These are phyloP conservation scores for Lasioglossum albipes DNA, from an alignment of 1,140 invertebrate genomes.

Conservation along the genomic window DNA sequence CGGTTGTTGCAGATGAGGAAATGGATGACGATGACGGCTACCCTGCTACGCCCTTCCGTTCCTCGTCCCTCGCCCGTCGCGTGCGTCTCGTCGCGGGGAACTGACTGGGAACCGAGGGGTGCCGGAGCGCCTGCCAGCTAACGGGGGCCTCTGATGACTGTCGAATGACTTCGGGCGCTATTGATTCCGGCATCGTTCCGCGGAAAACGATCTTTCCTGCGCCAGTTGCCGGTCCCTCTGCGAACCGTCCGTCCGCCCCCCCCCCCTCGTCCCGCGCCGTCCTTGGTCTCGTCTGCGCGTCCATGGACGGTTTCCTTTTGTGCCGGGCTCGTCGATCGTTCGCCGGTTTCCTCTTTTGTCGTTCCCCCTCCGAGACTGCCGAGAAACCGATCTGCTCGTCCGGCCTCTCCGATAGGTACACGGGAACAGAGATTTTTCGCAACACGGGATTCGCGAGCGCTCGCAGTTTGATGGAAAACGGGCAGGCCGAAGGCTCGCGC, in stretches of 20 bases:
- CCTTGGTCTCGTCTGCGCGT: neutral
- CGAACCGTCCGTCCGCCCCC: neutral
- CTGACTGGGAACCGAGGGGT: slow-evolving; percentile 13
- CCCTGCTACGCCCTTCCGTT: neutral
- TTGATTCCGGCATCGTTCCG: slow-evolving; percentile 71
- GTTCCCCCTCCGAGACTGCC: neutral
- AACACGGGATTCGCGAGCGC: too few relatives aligned
- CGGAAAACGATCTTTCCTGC: slow-evolving; percentile 32
- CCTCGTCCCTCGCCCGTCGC: neutral
- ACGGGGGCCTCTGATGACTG: slow-evolving; percentile 72
- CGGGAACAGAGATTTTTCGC: too few relatives aligned
- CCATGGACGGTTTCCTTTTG: neutral
- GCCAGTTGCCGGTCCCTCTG: neutral
- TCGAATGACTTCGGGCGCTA: slow-evolving; percentile 78
- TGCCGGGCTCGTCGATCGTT: slow-evolving; percentile 1
- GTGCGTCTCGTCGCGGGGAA: neutral
- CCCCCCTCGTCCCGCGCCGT: too few relatives aligned
- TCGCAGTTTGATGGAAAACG: neutral
- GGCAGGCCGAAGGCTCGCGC: neutral
- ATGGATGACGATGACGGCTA: slow-evolving; percentile 29
- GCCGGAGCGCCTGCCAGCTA: slow-evolving; percentile 2
- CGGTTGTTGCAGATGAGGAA: slow-evolving; percentile 28
- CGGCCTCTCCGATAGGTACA: neutral
- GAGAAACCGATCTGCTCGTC: neutral
- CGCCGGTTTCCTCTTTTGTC: neutral